Conservation (phyloP, 2,797 vertebrate genomes). For the Clarias laeviceps region DNA sequence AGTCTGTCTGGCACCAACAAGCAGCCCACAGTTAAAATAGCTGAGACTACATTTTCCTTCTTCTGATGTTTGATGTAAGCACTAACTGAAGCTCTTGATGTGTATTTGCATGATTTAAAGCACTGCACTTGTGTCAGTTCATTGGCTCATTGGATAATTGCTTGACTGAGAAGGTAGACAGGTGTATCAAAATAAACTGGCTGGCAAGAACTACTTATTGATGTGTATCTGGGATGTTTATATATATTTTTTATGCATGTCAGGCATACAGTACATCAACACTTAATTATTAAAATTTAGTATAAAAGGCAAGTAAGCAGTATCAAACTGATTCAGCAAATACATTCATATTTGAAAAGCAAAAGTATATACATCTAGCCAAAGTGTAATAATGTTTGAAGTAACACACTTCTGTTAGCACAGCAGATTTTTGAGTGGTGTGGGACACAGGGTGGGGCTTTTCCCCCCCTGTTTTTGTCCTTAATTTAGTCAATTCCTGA, state of each 20-base stretch:
- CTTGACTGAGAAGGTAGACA: neutral
- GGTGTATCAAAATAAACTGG: slow-evolving; percentile 6
- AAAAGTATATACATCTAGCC: neutral
- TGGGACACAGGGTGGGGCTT: no score
- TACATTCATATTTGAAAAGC: neutral
- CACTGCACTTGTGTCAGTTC: neutral
- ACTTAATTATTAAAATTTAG: neutral
- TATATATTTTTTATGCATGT: neutral
- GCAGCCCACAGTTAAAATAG: neutral
- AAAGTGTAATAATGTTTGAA: neutral
- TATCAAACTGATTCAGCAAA: neutral
- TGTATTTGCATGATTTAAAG: slow-evolving; percentile 16
- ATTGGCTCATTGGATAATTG: slow-evolving; percentile 7
- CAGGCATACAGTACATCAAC: neutral
- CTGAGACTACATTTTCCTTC: neutral
- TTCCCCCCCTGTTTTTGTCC: no score
- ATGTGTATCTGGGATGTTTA: neutral
- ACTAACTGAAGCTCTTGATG: neutral
- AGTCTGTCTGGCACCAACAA: slow-evolving; percentile 9
- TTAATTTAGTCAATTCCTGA: no score
- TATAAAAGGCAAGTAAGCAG: neutral
- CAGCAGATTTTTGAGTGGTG: neutral
- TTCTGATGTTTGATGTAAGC: slow-evolving; percentile 7
- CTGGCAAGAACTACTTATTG: neutral
- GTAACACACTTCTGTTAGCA: neutral